Percentiles rank a stretch among this genome's conserved stretches.
phyloP scores from a whole-genome alignment of 1,140 invertebrate species.

The Lepidurus arcticus region DNA sequence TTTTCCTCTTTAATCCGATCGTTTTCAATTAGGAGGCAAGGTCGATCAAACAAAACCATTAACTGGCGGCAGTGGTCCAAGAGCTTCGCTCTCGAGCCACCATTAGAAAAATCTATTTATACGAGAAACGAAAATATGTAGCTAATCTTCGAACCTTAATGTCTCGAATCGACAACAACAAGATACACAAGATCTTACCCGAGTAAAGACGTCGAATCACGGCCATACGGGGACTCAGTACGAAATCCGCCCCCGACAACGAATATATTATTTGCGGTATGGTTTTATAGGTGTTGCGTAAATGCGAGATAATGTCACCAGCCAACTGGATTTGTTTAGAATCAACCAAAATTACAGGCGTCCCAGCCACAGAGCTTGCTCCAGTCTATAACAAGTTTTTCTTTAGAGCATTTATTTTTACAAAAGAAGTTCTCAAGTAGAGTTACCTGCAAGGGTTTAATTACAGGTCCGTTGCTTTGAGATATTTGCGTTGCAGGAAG shows the following conservation, averaged over 20 bases:
- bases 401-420: too few species aligned
- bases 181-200: slow-evolving; percentile 1
- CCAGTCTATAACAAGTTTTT: too few species aligned
- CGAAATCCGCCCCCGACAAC: slow-evolving; percentile 25
- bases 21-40: slow-evolving; percentile 29
- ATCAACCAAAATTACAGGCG: neutral
- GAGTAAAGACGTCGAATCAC: slow-evolving; percentile 31
- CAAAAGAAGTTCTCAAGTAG: neutral
- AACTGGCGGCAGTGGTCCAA: slow-evolving; percentile 26
- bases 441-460: slow-evolving; percentile 1
- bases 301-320: slow-evolving; percentile 25
- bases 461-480: neutral
- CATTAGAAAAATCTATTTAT: slow-evolving; percentile 30
- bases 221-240: slow-evolving; percentile 28
- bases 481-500: neutral
- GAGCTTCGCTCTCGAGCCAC: slow-evolving; percentile 4
- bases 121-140: neutral
- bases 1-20: slow-evolving; percentile 25
- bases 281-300: neutral
- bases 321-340: slow-evolving; percentile 10
- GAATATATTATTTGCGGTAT: neutral
- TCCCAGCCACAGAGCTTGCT: neutral
- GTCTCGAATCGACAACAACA: neutral
- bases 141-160: neutral
- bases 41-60: slow-evolving; percentile 26